Conservation (phyloP, 2,888 invertebrate genomes). For the Drosophila anceps region DNA sequence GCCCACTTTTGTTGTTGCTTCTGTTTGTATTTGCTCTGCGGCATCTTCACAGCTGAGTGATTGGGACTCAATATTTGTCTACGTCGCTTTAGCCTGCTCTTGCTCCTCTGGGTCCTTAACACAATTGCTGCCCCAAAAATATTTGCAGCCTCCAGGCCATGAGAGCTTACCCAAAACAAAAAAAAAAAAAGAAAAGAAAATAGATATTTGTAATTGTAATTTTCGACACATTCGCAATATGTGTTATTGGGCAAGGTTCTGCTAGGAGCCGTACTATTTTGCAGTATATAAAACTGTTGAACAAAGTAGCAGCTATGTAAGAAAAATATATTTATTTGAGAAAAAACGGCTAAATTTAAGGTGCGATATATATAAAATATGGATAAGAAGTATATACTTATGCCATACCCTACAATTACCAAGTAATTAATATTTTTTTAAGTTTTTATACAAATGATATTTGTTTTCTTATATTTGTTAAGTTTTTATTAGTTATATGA, state of each 20-base stretch:
- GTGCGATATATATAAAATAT: too few species aligned
- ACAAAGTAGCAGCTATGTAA: too few species aligned
- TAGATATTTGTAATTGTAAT: constrained; percentile 57
- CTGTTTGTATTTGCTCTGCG: constrained; percentile 66
- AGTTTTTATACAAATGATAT: too few species aligned
- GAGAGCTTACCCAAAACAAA: constrained; percentile 1
- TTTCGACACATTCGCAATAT: constrained; percentile 42
- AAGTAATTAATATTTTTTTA: too few species aligned
- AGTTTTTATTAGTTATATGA: too few species aligned
- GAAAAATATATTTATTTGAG: background rate
- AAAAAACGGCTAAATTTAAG: too few species aligned
- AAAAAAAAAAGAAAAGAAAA: background rate
- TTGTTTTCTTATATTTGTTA: too few species aligned
- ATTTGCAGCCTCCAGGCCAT: background rate
- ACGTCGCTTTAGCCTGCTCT: constrained; percentile 45
- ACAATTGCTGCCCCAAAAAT: constrained; percentile 14
- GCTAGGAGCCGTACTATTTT: background rate
- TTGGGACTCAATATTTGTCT: constrained; percentile 76
- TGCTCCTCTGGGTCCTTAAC: constrained; percentile 11
- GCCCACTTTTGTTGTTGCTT: constrained; percentile 30
- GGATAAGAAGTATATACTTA: too few species aligned
- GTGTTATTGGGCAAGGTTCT: background rate
- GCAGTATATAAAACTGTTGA: background rate
- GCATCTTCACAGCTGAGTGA: constrained; percentile 78
- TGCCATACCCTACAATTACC: too few species aligned